These are phyloP conservation scores for Macrotus californicus DNA, from an alignment of 2,113 vertebrate species.

Conservation along the genomic window DNA sequence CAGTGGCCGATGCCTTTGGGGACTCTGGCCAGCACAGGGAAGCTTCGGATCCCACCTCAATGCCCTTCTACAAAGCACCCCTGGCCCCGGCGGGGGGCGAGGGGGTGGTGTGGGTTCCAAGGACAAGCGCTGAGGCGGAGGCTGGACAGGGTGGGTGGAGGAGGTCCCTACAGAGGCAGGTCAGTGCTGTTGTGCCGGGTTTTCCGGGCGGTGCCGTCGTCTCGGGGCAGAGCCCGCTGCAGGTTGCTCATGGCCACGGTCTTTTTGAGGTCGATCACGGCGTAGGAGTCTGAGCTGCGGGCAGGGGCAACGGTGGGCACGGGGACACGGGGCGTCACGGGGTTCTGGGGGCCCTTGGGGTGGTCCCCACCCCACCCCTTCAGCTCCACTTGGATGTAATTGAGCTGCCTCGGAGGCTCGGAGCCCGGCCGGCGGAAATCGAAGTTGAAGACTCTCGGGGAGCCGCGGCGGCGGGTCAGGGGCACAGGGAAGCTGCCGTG, in stretches of 20 bases:
- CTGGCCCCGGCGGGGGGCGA: too few species aligned
- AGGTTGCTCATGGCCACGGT: constrained; percentile 98
- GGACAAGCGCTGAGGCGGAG: neutral
- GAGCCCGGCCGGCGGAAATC: constrained; percentile 89
- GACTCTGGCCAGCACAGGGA: neutral
- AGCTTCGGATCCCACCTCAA: neutral
- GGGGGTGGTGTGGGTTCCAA: neutral
- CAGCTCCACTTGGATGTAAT: constrained; percentile 99
- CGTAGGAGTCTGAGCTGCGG: constrained; percentile 92
- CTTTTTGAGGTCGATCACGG: constrained; percentile 98
- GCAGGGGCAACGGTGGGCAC: constrained; percentile 55
- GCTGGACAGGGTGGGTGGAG: neutral
- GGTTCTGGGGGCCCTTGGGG: constrained; percentile 63
- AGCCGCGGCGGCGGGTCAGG: constrained; percentile 70
- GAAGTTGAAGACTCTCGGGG: constrained; percentile 90
- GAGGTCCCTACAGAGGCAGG: constrained; percentile 89
- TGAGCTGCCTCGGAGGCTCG: constrained; percentile 91
- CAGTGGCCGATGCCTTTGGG: neutral
- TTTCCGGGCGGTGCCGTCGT: constrained; percentile 96
- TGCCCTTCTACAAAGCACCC: constrained; percentile 31
- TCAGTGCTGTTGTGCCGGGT: constrained; percentile 99
- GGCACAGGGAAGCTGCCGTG: constrained; percentile 72
- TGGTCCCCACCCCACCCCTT: constrained; percentile 81
- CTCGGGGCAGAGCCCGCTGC: constrained; percentile 95
- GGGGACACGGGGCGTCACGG: neutral